Conservation (phyloP, 1,140 invertebrate species). For the Papilio xuthus region DNA sequence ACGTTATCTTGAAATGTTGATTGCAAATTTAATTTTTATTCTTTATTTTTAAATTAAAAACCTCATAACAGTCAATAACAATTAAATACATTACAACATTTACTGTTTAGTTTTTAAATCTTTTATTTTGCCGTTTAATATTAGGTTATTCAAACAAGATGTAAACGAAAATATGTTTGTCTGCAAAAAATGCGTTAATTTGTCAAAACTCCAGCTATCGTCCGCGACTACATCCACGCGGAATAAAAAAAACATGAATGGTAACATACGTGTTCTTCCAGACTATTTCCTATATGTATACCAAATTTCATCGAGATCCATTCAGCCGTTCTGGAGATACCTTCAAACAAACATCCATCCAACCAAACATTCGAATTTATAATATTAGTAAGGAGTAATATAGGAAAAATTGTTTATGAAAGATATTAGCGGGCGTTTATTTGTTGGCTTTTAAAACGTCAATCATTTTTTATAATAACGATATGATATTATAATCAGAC, state of each 20-base stretch:
- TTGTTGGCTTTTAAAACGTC: constrained; percentile 8
- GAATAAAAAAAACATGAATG: no score
- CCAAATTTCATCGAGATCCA: no score
- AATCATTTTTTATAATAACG: neutral
- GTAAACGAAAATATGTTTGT: neutral
- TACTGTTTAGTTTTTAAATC: neutral
- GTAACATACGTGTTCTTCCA: no score
- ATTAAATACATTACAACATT: neutral
- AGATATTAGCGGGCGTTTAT: neutral
- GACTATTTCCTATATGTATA: no score
- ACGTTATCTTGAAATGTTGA: constrained; percentile 6
- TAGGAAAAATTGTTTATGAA: neutral
- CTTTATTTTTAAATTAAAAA: neutral
- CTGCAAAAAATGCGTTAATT: no score
- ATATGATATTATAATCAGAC: neutral
- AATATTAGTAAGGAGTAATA: no score
- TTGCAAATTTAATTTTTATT: constrained; percentile 13
- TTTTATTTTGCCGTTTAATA: neutral
- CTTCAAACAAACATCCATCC: no score
- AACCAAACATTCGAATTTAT: no score
- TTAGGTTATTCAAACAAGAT: neutral
- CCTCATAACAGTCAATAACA: neutral
- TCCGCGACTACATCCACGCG: no score
- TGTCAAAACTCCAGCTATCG: no score
- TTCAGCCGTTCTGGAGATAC: no score